A percentile compares a stretch with the other conserved stretches of the same genome.
phyloP scores from a whole-genome alignment of 2,797 vertebrate species.

The Smutsia temminckii region DNA sequence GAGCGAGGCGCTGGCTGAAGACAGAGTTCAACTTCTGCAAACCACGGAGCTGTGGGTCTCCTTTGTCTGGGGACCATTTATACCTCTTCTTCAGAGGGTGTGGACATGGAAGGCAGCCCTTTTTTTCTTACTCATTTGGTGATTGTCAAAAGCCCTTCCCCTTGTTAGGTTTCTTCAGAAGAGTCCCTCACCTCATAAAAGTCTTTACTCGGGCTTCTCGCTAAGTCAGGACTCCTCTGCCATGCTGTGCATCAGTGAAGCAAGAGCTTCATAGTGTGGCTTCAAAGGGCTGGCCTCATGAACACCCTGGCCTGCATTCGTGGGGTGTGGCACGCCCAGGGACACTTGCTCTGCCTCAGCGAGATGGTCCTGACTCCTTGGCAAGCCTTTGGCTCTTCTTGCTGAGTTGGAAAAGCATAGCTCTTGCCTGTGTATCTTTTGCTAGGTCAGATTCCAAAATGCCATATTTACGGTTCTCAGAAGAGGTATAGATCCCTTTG shows the following conservation, averaged over 20 bases:
- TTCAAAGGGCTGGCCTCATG: conserved; percentile 72
- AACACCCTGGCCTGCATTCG: conserved; percentile 49
- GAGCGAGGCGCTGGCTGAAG: not conserved
- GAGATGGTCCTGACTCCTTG: not conserved
- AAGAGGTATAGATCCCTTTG: not conserved
- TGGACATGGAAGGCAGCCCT: not conserved
- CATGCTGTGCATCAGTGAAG: conserved; percentile 39
- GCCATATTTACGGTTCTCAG: not conserved
- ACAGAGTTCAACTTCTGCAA: not conserved
- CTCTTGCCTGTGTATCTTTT: not conserved
- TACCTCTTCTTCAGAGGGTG: conserved; percentile 49
- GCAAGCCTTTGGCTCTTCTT: not conserved
- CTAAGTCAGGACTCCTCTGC: conserved; percentile 66
- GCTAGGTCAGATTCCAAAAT: not conserved
- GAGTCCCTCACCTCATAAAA: conserved; percentile 78
- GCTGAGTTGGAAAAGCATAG: not conserved
- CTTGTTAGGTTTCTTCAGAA: conserved; percentile 61
- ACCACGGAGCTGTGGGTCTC: not conserved
- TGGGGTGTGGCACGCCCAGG: not conserved
- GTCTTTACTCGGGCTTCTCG: conserved; percentile 70
- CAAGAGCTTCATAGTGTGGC: conserved; percentile 57
- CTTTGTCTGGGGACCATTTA: conserved; percentile 48
- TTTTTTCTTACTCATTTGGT: conserved; percentile 41
- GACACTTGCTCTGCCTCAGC: not conserved
- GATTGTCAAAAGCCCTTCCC: conserved; percentile 61